Percentiles rank a stretch among this genome's conserved stretches.
Evolutionary conservation across 2,797 vertebrate genomes (phyloP).

Genomic region (Synanceia verrucosa): DNA sequence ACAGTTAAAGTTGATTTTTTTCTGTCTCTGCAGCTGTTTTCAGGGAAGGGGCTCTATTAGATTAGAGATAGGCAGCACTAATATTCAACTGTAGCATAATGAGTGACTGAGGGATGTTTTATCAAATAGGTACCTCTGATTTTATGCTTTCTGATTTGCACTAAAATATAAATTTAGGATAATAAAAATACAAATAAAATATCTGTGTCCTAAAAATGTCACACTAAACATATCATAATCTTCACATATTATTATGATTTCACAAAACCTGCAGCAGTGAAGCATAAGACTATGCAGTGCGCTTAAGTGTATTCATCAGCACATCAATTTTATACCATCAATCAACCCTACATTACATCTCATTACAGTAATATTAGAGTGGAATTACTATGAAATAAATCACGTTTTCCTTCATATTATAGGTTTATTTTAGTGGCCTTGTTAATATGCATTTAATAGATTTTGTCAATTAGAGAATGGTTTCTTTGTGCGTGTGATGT

Average conservation of each 20-base stretch:
- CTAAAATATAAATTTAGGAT: neutral
- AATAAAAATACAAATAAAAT: neutral
- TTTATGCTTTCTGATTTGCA: too few relatives aligned
- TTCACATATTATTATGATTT: too few relatives aligned
- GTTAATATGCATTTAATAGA: neutral
- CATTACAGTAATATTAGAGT: neutral
- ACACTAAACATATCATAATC: too few relatives aligned
- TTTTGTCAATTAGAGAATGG: neutral
- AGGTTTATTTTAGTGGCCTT: neutral
- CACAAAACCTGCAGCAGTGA: too few relatives aligned
- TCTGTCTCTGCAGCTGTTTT: neutral
- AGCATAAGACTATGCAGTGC: too few relatives aligned
- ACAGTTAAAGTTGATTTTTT: neutral
- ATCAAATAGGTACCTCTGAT: too few relatives aligned
- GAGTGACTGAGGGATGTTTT: too few relatives aligned
- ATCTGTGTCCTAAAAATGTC: too few relatives aligned
- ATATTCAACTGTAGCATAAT: too few relatives aligned
- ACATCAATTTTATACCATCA: neutral
- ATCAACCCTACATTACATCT: neutral
- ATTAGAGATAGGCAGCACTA: neutral
- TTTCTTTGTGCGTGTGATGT: neutral
- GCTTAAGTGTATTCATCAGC: neutral
- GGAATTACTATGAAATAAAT: neutral
- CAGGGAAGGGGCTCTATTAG: neutral
- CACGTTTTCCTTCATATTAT: too few relatives aligned